A percentile compares a stretch with the other conserved stretches of the same genome.
Conservation (phyloP, 2,888 invertebrate genomes). For the Dicycla oo region DNA sequence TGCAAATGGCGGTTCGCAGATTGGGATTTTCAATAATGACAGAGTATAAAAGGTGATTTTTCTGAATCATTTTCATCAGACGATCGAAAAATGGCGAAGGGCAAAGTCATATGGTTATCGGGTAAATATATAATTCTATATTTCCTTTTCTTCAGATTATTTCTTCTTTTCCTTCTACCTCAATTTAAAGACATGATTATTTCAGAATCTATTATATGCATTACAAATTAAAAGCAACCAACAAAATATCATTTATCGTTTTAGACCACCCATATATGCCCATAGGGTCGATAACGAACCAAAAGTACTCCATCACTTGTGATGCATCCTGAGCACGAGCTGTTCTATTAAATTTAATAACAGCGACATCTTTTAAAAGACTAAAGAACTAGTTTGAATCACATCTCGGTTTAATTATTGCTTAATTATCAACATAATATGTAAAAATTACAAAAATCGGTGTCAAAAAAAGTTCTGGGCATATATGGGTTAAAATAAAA, state of each 20-base stretch:
- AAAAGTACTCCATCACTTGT: too few species aligned
- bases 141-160: background rate
- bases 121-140: conserved; percentile 68
- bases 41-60: conserved; percentile 67
- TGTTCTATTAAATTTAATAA: too few species aligned
- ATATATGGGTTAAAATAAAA: background rate
- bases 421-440: too few species aligned
- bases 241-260: background rate
- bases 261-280: too few species aligned
- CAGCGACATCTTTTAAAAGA: too few species aligned
- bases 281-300: too few species aligned
- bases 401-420: too few species aligned
- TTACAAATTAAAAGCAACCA: background rate
- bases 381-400: too few species aligned
- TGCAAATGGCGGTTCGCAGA: conserved; percentile 5
- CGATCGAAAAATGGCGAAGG: conserved; percentile 81
- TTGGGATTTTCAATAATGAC: conserved; percentile 9
- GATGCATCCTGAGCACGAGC: too few species aligned
- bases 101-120: conserved; percentile 82
- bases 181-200: too few species aligned
- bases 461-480: too few species aligned
- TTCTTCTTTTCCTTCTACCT: background rate
- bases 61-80: conserved; percentile 67
- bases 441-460: too few species aligned
- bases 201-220: background rate